Percentiles rank a stretch among this genome's conserved stretches.
phyloP scores from a whole-genome alignment of 1,140 invertebrate genomes.

The Drosophila cardini region DNA sequence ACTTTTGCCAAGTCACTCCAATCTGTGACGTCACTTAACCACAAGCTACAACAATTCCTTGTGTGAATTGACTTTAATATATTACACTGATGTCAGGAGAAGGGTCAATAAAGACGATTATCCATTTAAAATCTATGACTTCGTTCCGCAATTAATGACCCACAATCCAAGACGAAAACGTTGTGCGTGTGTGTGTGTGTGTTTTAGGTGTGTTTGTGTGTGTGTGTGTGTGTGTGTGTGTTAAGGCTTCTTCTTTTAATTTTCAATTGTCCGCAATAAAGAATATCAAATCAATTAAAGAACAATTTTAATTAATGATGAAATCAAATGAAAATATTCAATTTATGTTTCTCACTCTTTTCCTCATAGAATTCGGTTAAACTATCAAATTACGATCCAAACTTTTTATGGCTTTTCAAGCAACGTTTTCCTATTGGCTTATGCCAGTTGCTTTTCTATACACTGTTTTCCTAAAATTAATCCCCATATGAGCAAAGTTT shows the following conservation, averaged over 20 bases:
- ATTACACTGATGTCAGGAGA: slow-evolving; percentile 40
- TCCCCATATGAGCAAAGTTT: not conserved
- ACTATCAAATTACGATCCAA: slow-evolving; percentile 39
- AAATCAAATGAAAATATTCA: slow-evolving; percentile 58
- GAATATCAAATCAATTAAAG: slow-evolving; percentile 57
- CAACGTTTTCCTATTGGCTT: slow-evolving; percentile 5
- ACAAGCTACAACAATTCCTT: slow-evolving; percentile 1
- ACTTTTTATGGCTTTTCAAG: slow-evolving; percentile 20
- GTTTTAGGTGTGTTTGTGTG: not conserved
- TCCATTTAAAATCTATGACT: slow-evolving; percentile 58
- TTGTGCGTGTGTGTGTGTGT: not conserved
- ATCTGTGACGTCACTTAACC: slow-evolving; percentile 12
- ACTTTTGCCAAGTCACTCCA: not conserved
- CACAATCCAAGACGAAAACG: slow-evolving; percentile 25
- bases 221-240: slow-evolving; percentile 11
- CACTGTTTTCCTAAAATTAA: not conserved
- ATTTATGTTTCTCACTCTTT: slow-evolving; percentile 29
- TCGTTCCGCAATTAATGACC: slow-evolving; percentile 48
- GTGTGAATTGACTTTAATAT: slow-evolving; percentile 37
- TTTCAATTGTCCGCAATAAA: slow-evolving; percentile 52
- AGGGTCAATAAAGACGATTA: slow-evolving; percentile 54
- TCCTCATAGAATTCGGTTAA: slow-evolving; percentile 12
- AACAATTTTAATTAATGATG: slow-evolving; percentile 47
- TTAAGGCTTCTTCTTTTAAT: slow-evolving; percentile 24
- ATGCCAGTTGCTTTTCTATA: slow-evolving; percentile 1